Evolutionary conservation across 2,888 invertebrate species (phyloP), one percentile per base, ranked within the genome.

Genomic region (Ochropleura plecta): DNA sequence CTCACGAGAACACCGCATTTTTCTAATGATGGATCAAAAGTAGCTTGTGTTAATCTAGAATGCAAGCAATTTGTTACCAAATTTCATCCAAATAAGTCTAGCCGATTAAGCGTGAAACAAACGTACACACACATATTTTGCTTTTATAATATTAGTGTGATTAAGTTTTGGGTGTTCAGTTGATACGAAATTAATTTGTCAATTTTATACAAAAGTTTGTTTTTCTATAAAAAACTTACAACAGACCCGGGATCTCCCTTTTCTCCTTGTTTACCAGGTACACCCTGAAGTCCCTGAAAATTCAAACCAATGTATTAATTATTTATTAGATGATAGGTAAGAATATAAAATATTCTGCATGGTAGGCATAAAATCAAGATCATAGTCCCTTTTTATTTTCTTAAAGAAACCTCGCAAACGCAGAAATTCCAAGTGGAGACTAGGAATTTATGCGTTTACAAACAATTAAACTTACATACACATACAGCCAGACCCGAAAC

Each of bases 201-300:
- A n/a, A 9, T 8, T 51, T 9, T n/a, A 4, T 53, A 10, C n/a
- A 10, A 53, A 51, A 16, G 7, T 64, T 20, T 48, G 30, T 4
- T 9, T 42, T 53, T 14, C 18, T 10, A 5, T 69, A 14, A 1
- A 42, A 59, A 10, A 73, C 73, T 73, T 30, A 73, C 73, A 30
- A 44, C 18, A 1, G 8, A 1, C 0, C 73, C 73, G 0, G n/a
- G 0, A 8, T 8, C 4, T n/a, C 73, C 73, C n/a, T 5, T 30
- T 44, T n/a, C 49, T 44, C 73, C 73, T 44, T 30, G 18, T 14
- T 2, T 14, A 59, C 73, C 73, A 0, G 44, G n/a, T 30, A 2
- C 3, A 0, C 73, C 73, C 30, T 12, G 1, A n/a, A 3, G 16
- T 30, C 73, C 73, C 73, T 73, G 9, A 7, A 71, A 49, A 7